Conservation (phyloP, 2,113 vertebrate species). For the Maccullochella peelii region DNA sequence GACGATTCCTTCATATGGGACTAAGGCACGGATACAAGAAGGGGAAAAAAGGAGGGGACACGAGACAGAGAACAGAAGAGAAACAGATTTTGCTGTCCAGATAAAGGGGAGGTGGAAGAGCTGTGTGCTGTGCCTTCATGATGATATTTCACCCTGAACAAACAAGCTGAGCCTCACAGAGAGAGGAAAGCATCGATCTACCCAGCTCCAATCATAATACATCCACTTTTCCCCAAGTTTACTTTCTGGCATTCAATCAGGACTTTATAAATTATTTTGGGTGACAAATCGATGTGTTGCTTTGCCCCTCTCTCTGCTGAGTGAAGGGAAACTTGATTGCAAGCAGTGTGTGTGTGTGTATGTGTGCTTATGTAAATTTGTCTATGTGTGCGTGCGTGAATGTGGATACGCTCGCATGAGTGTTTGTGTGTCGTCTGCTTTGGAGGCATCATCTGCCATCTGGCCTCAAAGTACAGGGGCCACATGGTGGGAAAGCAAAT, state of each 20-base stretch:
- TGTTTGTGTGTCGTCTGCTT: constrained; percentile 76
- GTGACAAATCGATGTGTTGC: constrained; percentile 75
- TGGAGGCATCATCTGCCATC: constrained; percentile 80
- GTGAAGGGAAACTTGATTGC: constrained; percentile 61
- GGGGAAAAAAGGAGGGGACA: constrained; percentile 10
- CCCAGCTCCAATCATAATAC: constrained; percentile 76
- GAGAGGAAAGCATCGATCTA: constrained; percentile 76
- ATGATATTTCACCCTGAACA: constrained; percentile 80
- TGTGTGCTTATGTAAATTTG: constrained; percentile 27
- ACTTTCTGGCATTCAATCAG: constrained; percentile 80
- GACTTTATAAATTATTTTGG: constrained; percentile 80
- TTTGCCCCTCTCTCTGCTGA: constrained; percentile 52
- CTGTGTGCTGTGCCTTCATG: constrained; percentile 56
- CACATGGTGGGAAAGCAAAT: constrained; percentile 83
- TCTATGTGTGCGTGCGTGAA: constrained; percentile 1
- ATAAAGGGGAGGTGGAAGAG: constrained; percentile 63
- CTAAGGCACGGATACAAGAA: constrained; percentile 1
- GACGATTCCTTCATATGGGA: constrained; percentile 36
- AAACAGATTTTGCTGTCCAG: constrained; percentile 51
- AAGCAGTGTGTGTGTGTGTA: constrained; percentile 6
- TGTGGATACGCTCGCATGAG: neutral
- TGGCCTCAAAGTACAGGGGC: constrained; percentile 80
- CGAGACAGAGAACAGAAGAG: constrained; percentile 37
- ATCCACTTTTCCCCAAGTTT: constrained; percentile 78
- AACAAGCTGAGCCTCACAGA: constrained; percentile 76